Percentiles rank a stretch among this genome's conserved stretches.
Conservation (phyloP, 2,888 invertebrate species). For the Orchestes rusci region DNA sequence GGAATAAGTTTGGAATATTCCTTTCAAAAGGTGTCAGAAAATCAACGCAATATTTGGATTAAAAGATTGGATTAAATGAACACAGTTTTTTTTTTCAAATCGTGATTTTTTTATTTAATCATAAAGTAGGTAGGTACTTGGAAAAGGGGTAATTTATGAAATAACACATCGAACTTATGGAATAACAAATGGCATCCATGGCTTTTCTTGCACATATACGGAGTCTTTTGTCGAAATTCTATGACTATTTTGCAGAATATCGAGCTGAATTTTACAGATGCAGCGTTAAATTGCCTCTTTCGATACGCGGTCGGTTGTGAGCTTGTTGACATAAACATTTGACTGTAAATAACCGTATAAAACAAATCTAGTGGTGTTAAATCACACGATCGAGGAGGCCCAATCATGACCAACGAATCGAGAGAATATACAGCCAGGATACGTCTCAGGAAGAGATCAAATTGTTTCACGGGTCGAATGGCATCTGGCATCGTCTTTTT, state of each 20-base stretch:
- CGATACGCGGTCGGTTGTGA: neutral
- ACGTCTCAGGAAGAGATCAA: neutral
- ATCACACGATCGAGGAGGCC: neutral
- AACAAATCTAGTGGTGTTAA: neutral
- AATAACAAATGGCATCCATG: neutral
- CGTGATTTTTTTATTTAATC: no score
- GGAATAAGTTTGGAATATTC: no score
- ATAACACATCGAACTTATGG: no score
- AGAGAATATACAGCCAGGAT: neutral
- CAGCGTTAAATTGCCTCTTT: neutral
- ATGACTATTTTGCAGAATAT: neutral
- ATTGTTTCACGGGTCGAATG: neutral
- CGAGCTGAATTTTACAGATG: neutral
- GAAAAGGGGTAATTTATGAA: no score
- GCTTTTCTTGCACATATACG: constrained; percentile 1
- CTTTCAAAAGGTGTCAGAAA: no score
- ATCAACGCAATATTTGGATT: no score
- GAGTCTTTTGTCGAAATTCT: neutral
- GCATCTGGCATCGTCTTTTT: neutral
- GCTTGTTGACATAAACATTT: neutral
- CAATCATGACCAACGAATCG: neutral
- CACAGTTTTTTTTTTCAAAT: no score
- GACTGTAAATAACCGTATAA: neutral
- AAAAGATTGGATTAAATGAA: no score
- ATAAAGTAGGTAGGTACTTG: no score